Conservation (phyloP, 2,113 vertebrate genomes). For the Prietella phreatophila region DNA sequence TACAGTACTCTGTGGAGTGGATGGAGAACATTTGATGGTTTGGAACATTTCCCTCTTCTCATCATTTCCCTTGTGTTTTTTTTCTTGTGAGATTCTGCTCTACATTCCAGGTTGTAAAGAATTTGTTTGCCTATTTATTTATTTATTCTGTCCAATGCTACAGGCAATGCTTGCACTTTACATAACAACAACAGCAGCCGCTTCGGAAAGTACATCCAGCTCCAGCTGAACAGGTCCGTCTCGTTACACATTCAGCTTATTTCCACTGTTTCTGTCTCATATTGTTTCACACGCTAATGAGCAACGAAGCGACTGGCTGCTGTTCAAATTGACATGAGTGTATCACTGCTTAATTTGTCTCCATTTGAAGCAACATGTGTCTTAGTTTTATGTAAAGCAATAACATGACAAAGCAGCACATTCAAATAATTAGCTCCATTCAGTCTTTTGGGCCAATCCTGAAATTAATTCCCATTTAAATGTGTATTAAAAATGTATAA, state of each 20-base stretch:
- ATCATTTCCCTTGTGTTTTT: not conserved
- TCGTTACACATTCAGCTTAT: not conserved
- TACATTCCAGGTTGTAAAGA: not conserved
- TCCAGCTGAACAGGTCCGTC: conserved; percentile 86
- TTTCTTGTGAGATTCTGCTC: not conserved
- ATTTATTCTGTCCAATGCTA: conserved; percentile 42
- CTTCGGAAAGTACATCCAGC: conserved; percentile 98
- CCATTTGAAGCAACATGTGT: not conserved
- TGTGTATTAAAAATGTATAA: not conserved
- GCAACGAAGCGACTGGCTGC: not conserved
- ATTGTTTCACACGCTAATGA: not conserved
- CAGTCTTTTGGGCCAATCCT: not conserved
- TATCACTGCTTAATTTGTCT: not conserved
- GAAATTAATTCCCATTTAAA: not conserved
- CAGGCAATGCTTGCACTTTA: conserved; percentile 92
- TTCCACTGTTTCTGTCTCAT: not conserved
- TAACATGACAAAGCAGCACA: not conserved
- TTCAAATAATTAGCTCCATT: not conserved
- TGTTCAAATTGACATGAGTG: not conserved
- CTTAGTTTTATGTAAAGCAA: not conserved
- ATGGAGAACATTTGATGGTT: not conserved
- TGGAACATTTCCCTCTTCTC: not conserved
- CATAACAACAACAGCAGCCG: conserved; percentile 95
- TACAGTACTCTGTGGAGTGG: not conserved
- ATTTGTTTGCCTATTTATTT: not conserved